Evolutionary conservation across 2,113 vertebrate species (phyloP).

Genomic region (Ailuropoda melanoleuca): DNA sequence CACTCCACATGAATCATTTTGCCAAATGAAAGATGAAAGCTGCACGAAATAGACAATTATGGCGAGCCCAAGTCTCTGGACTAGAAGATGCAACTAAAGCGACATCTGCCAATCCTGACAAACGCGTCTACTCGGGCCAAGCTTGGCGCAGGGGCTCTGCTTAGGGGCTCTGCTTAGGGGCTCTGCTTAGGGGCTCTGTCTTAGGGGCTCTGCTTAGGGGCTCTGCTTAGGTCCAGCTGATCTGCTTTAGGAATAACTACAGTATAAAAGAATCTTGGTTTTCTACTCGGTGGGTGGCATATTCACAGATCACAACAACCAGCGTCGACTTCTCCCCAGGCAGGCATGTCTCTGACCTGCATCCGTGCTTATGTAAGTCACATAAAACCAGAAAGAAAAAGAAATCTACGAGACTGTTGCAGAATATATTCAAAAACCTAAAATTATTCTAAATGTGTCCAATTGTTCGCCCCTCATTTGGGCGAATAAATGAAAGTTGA

Average conservation of each 20-base stretch:
- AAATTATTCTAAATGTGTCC: neutral
- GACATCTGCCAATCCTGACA: constrained; percentile 11
- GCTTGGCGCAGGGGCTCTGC: too few relatives aligned
- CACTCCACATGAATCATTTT: constrained; percentile 22
- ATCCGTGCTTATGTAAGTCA: neutral
- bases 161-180: neutral
- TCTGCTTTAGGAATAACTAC: neutral
- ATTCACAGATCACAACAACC: neutral
- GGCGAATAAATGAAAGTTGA: neutral
- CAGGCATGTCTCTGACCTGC: neutral
- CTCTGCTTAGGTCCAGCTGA: neutral
- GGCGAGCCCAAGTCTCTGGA: constrained; percentile 55
- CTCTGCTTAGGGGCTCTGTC: neutral
- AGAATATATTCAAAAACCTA: neutral
- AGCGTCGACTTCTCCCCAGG: neutral
- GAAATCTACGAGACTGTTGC: neutral
- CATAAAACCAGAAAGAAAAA: neutral
- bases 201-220: neutral
- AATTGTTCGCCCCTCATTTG: neutral
- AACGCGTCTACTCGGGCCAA: neutral
- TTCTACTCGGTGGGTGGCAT: neutral
- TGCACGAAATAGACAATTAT: constrained; percentile 56
- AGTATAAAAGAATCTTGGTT: neutral
- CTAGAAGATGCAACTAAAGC: constrained; percentile 31
- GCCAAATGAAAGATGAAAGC: constrained; percentile 59